phyloP scores from a whole-genome alignment of 2,888 invertebrate species.

The Torymus auratus region DNA sequence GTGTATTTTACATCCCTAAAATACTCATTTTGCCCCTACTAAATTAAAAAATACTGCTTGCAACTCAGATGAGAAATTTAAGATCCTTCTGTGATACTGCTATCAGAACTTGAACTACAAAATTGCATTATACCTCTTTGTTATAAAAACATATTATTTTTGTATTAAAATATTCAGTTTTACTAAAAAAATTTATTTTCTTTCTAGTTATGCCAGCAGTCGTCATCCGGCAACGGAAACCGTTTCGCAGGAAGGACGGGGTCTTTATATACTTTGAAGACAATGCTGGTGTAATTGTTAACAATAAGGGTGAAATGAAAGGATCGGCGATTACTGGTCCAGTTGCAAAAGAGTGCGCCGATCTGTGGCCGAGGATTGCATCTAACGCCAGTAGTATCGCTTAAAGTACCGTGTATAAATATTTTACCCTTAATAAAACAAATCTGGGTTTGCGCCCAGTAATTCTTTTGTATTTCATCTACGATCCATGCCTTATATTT shows the following conservation, averaged over 20 bases:
- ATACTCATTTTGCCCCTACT: too few relatives aligned
- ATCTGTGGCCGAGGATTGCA: conserved; percentile 99
- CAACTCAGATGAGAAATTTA: too few relatives aligned
- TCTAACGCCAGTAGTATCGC: conserved; percentile 99
- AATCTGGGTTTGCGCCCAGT: conserved; percentile 60
- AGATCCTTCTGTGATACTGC: too few relatives aligned
- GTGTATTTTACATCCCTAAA: too few relatives aligned
- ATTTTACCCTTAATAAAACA: conserved; percentile 66
- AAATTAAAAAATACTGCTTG: too few relatives aligned
- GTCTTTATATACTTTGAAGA: conserved; percentile 99
- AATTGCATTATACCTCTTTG: too few relatives aligned
- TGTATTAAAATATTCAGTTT: too few relatives aligned
- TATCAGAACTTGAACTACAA: too few relatives aligned
- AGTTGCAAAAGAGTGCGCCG: conserved; percentile 99
- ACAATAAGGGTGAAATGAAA: conserved; percentile 99
- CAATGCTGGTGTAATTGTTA: conserved; percentile 99
- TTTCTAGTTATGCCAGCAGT: conserved; percentile 98
- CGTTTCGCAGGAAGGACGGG: conserved; percentile 99
- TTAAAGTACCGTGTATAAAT: conserved; percentile 78
- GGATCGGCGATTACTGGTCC: conserved; percentile 99
- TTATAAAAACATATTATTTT: too few relatives aligned
- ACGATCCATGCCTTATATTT: conserved; percentile 36
- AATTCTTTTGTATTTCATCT: conserved; percentile 56
- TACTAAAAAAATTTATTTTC: conserved; percentile 37
- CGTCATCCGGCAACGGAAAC: conserved; percentile 98